Evolutionary conservation across 2,113 vertebrate genomes (phyloP), one percentile per base, ranked within the genome.

Genomic region (Spermophilus dauricus): DNA sequence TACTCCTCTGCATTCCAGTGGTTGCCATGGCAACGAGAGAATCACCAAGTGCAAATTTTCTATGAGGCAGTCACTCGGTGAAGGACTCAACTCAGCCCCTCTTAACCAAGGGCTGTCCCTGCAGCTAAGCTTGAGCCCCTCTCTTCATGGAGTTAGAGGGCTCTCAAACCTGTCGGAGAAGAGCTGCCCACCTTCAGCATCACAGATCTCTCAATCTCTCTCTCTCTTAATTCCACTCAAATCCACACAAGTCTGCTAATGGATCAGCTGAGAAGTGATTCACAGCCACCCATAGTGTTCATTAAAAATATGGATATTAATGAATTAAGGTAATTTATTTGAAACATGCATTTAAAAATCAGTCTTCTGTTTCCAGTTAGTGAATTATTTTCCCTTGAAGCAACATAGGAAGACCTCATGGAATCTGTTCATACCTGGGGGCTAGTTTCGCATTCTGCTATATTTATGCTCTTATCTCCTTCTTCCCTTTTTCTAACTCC

Each of bases 21-120:
- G 98, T 98, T 98, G 42, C 96, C 94, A 97, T 94, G 95, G 95
- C 95, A 97, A 98, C 34, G 18, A 91, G 86, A 6, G 24, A 97
- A 75, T 73, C 86, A 88, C 88, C 65, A 72, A 45, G 83, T 32
- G 85, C 69, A 77, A 42, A 95, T 96, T 95, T 96, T 95, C 94
- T 69, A 14, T 6, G 76, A 78, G 48, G 80, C 97, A 97, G 95
- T 72, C 91, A 73, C 70, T 87, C 4, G 0, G 20, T 67, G 83
- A 89, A 97, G 91, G 93, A 63, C 93, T 80, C 56, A 3, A 30
- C 14, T 22, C 63, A 42, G 42, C 58, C 56, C 95, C 96, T 94
- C 63, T 89, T 81, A 75, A 89, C 89, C 80, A 86, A 45, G 45
- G 73, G 48, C 91, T 86, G 39, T 77, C 84, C 86, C 58, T 83